A percentile compares a stretch with the other conserved stretches of the same genome.
These are phyloP conservation scores for Platysteira castanea DNA, from an alignment of 2,113 vertebrate genomes.

Conservation along the genomic window DNA sequence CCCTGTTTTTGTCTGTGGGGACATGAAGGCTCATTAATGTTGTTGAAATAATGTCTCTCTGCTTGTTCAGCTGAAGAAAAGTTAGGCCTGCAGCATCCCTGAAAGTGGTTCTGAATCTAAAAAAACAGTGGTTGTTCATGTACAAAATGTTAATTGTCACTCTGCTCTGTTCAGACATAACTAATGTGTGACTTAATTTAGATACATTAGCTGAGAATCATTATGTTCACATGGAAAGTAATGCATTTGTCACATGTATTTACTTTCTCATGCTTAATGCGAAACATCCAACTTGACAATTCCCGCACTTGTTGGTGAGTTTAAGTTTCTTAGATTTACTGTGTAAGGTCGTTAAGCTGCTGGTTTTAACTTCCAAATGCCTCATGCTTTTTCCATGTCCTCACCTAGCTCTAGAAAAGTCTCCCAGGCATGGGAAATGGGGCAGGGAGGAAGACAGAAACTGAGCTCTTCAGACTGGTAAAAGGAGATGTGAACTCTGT, in stretches of 20 bases:
- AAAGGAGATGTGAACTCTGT: not conserved
- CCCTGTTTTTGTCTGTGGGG: not conserved
- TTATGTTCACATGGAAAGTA: not conserved
- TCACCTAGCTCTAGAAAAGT: not conserved
- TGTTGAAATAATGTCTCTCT: not conserved
- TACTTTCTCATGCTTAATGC: not conserved
- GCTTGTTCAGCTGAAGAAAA: not conserved
- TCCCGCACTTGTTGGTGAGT: not conserved
- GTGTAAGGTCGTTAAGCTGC: not conserved
- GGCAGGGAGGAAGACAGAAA: not conserved
- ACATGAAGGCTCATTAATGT: not conserved
- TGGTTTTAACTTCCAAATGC: not conserved
- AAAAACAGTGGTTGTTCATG: not conserved
- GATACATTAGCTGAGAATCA: not conserved
- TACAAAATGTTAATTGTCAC: not conserved
- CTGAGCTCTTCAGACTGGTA: not conserved
- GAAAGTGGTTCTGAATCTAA: not conserved
- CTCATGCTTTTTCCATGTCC: not conserved
- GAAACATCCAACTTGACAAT: not conserved
- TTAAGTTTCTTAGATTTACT: slow-evolving; percentile 14
- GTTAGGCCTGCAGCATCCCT: not conserved
- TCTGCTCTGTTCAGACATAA: slow-evolving; percentile 17
- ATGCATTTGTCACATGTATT: not conserved
- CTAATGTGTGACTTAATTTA: not conserved
- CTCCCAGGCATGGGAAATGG: not conserved